Evolutionary conservation across 2,888 invertebrate genomes (phyloP).

Genomic region (Chymomyza amoena): DNA sequence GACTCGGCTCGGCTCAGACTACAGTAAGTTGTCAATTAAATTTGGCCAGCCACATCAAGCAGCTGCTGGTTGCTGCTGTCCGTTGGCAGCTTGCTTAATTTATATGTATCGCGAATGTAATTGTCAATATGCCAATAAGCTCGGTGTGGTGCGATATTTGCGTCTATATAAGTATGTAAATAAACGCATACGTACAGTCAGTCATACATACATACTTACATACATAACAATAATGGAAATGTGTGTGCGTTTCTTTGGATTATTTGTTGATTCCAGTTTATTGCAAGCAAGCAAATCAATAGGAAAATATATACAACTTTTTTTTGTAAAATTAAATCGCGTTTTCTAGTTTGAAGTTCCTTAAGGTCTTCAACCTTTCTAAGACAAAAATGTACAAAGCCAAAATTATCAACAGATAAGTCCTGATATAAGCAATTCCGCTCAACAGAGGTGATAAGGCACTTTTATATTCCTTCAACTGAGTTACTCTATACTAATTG

Average conservation of each 20-base stretch:
- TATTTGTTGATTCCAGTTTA: conserved; percentile 59
- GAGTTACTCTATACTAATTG: too few species aligned
- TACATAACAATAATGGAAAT: conserved; percentile 15
- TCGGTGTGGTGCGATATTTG: conserved; percentile 54
- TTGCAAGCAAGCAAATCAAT: conserved; percentile 71
- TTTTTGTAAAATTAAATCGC: background rate
- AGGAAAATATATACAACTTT: conserved; percentile 27
- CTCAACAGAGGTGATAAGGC: too few species aligned
- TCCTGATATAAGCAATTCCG: too few species aligned
- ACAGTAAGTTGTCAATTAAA: conserved; percentile 71
- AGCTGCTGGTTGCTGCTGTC: conserved; percentile 23
- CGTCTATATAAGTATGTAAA: conserved; percentile 29
- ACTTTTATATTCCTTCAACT: too few species aligned
- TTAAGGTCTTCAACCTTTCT: too few species aligned
- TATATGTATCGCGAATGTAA: conserved; percentile 72
- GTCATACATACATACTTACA: background rate
- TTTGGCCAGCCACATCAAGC: conserved; percentile 73
- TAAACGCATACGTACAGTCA: conserved; percentile 2
- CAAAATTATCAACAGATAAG: too few species aligned
- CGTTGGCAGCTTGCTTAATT: conserved; percentile 59
- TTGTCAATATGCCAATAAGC: conserved; percentile 74
- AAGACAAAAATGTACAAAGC: too few species aligned
- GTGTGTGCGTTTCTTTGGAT: conserved; percentile 15
- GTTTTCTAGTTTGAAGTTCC: too few species aligned
- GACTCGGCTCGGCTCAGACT: conserved; percentile 25